Percentiles rank a stretch among this genome's conserved stretches.
Evolutionary conservation across 2,888 invertebrate genomes (phyloP).

Genomic region (Odontomyia ornata): DNA sequence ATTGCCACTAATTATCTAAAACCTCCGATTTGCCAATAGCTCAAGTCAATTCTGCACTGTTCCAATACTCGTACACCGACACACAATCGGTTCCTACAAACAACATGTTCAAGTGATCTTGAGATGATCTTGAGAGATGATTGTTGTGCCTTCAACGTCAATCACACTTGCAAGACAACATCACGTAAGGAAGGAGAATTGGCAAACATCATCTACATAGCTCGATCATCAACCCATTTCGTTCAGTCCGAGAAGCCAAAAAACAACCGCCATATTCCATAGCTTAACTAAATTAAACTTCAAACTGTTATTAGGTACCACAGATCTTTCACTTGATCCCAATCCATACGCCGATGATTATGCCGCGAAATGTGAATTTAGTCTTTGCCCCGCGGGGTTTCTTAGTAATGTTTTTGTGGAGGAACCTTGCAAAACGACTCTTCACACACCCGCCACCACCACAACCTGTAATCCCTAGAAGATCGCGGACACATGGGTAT

Average conservation of each 20-base stretch:
- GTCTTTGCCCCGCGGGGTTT: constrained; percentile 12
- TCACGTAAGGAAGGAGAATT: not conserved
- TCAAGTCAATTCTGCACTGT: not conserved
- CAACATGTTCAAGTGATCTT: constrained; percentile 19
- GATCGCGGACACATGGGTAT: not conserved
- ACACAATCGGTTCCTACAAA: not conserved
- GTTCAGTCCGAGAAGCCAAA: not conserved
- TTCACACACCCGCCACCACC: not conserved
- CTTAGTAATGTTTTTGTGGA: not conserved
- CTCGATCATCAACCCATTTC: no score
- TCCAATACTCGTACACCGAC: not conserved
- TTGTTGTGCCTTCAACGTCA: constrained; percentile 35
- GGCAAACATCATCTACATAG: not conserved
- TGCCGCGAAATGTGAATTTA: constrained; percentile 13
- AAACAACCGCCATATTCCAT: not conserved
- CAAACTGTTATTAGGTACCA: constrained; percentile 30
- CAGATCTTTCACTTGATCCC: constrained; percentile 3
- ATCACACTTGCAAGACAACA: constrained; percentile 15
- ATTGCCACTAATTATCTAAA: constrained; percentile 16
- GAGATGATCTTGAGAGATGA: constrained; percentile 21
- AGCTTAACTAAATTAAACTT: constrained; percentile 25
- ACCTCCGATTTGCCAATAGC: constrained; percentile 15
- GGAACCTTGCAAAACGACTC: not conserved
- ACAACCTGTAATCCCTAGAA: not conserved
- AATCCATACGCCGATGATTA: not conserved